Evolutionary conservation across 1,140 invertebrate genomes (phyloP).

Genomic region (Drosophila bipectinata): DNA sequence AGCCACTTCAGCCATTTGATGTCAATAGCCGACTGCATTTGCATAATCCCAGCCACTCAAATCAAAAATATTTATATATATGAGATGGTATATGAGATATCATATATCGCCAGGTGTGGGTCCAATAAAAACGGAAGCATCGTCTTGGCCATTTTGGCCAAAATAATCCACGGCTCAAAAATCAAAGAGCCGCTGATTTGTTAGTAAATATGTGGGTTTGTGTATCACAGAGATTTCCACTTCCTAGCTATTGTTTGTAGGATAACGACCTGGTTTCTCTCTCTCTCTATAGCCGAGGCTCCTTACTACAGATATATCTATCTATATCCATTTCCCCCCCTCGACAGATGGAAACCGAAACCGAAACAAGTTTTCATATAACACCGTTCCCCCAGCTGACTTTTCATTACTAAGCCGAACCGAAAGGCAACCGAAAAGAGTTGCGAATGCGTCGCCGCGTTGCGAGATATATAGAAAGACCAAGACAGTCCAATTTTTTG

Average conservation of each 20-base stretch:
- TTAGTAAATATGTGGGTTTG: conserved; percentile 53
- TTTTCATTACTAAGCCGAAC: conserved; percentile 78
- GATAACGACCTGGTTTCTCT: conserved; percentile 72
- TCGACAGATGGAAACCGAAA: conserved; percentile 27
- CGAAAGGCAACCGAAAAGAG: conserved; percentile 50
- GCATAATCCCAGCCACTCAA: conserved; percentile 41
- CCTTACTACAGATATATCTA: conserved; percentile 3
- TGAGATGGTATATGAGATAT: neutral
- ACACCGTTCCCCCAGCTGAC: conserved; percentile 64
- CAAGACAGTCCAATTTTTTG: conserved; percentile 75
- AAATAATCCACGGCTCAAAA: conserved; percentile 3
- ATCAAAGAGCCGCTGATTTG: conserved; percentile 34
- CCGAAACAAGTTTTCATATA: conserved; percentile 79
- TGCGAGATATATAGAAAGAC: conserved; percentile 57
- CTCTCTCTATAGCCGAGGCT: conserved; percentile 7
- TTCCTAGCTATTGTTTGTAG: conserved; percentile 79
- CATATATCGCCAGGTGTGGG: conserved; percentile 32
- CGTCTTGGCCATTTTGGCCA: conserved; percentile 1
- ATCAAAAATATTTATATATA: conserved; percentile 11
- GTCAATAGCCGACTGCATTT: conserved; percentile 31
- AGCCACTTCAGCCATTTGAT: neutral
- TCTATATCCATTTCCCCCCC: conserved; percentile 8
- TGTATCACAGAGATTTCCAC: conserved; percentile 44
- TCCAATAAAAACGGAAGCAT: conserved; percentile 32
- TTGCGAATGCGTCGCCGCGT: conserved; percentile 69